A percentile compares a stretch with the other conserved stretches of the same genome.
phyloP scores from a whole-genome alignment of 1,140 invertebrate genomes.

The Radopholus similis region DNA sequence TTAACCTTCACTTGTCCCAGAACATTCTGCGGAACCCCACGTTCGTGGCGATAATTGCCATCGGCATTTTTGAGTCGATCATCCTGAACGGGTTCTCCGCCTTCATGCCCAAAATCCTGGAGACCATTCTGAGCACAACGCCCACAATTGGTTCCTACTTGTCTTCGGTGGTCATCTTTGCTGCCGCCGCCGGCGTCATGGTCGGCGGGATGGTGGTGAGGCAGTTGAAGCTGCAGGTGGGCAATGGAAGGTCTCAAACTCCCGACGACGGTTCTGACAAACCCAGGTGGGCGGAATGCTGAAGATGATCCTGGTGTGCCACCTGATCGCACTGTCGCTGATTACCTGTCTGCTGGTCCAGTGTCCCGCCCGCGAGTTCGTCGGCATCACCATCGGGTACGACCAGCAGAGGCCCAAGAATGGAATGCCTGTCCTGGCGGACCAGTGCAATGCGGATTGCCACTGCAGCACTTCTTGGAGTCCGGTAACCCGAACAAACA shows the following conservation, averaged over 20 bases:
- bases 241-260: neutral
- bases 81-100: slow-evolving; percentile 59
- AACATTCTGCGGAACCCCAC: slow-evolving; percentile 58
- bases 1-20: slow-evolving; percentile 20
- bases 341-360: slow-evolving; percentile 55
- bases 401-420: slow-evolving; percentile 35
- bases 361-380: slow-evolving; percentile 56
- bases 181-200: slow-evolving; percentile 58
- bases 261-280: neutral
- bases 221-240: slow-evolving; percentile 26
- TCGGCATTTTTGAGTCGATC: slow-evolving; percentile 59
- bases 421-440: neutral
- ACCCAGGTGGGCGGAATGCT: slow-evolving; percentile 56
- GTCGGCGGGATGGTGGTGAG: slow-evolving; percentile 54
- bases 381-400: slow-evolving; percentile 55
- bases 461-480: slow-evolving; percentile 1
- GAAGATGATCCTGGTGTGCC: slow-evolving; percentile 59
- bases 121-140: slow-evolving; percentile 54
- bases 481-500: no score
- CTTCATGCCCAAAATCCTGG: slow-evolving; percentile 60
- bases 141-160: slow-evolving; percentile 53
- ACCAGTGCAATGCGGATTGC: slow-evolving; percentile 7
- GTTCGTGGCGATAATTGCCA: slow-evolving; percentile 53
- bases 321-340: slow-evolving; percentile 48
- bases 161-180: slow-evolving; percentile 58